Base-by-base conservation (phyloP, 2,797 vertebrate species). In the Dromococcyx pavoninus region DNA sequence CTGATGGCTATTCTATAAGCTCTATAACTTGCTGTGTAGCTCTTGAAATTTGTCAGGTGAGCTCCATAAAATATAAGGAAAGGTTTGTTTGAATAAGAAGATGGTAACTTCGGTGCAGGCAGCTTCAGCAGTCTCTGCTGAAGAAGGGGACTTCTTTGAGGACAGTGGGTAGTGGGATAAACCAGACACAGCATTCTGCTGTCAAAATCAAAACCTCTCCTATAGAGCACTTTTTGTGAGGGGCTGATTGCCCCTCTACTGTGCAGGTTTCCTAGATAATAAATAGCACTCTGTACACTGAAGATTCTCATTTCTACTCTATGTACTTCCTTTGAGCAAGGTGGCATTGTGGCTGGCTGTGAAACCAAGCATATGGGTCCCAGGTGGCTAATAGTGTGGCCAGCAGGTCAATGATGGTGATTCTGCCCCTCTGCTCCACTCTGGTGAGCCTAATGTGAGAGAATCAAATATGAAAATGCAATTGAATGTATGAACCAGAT, bases 1-100 rank as follows among this genome's bases (percentile, higher is more conserved):
- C 1, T 50, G 44, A 13, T 3, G 18, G n/a, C 43, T 46, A 2
- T 3, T 39, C 48, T 17, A 2, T 17, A 21, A 21, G 35, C 14
- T 5, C 17, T 13, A 0, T 2, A 1, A 7, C 11, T 8, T 9
- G 14, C 15, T 10, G 15, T 1, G 25, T 1, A 19, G 33, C 22
- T 51, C 24, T 9, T 6, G 39, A 21, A 10, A 11, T 9, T 32
- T 1, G 32, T 33, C 2, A 0, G 1, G 15, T 1, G 5, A 64
- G 8, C 4, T 1, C 37, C 19, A 2, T 0, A 2, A 6, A 11
- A 4, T 1, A 2, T 1, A 11, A 14, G 18, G 27, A 4, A 22
- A 32, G 7, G 35, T 27, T 25, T 5, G 39, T 13, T 7, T 16
- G 46, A 23, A 0, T 0, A 1, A 25, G 35, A 11, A 4, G 10